Base-by-base conservation (phyloP, 2,888 invertebrate species). In the Microplitis deprimator region DNA sequence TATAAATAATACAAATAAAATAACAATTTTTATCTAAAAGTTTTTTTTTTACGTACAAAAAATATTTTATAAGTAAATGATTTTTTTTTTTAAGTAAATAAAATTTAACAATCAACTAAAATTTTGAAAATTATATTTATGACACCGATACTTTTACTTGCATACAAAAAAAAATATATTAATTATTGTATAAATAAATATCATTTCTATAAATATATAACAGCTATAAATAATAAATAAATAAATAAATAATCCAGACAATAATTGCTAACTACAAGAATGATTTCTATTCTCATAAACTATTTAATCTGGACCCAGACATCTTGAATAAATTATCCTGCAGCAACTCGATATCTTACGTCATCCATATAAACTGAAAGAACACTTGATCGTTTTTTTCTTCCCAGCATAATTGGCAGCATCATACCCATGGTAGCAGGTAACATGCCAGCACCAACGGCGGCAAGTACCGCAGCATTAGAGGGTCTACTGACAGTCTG, bases 391-490 rank as follows among this genome's bases (percentile, higher is more conserved):
- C 88, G 83, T 82, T 89, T 90, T 82, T 89, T 91, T 67, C 92
- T 90, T n/a, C 94, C 94, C 78, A 95, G 90, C 88, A 95, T 93
- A 92, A 95, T 93, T 0, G 95, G 95, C 60, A 95, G 93, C 81
- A 95, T 91, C 93, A 95, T 94, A 0, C 95, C 95, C 93, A 95
- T 94, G 0, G 95, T 94, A 0, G 95, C 95, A 6, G 95, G 95
- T 20, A 95, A 91, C 93, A 95, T 94, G 0, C 95, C 95, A 16
- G 95, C 95, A 0, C 95, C 94, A 0, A 95, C 94, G 0, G 94
- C 94, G 6, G 95, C 94, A 80, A 95, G 86, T 59, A 95, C 92
- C 0, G 94, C 93, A 0, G 93, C 92, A 82, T 92, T 92, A 83
- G 94, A 93, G 5, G 90, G 88, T 68, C 83, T 85, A 5, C 80